phyloP scores from a whole-genome alignment of 2,888 invertebrate species.

The Cephus nigrinus region DNA sequence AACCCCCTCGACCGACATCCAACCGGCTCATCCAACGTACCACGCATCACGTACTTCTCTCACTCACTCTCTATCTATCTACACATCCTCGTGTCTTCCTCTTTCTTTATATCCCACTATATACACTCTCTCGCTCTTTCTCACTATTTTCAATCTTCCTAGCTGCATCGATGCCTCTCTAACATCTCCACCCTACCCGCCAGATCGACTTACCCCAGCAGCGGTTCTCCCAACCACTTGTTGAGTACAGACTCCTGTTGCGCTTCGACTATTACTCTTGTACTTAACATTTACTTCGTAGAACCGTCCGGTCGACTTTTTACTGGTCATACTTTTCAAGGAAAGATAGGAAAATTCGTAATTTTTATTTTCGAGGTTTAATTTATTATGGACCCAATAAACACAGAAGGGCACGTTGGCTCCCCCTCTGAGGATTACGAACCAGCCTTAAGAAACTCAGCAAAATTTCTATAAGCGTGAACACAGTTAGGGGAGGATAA shows the following conservation, averaged over 20 bases:
- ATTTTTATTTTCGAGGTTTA: neutral
- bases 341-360: too few species aligned
- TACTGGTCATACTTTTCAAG: neutral
- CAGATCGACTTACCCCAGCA: neutral
- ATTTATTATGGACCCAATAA: neutral
- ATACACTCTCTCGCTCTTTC: neutral
- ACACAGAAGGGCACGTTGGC: neutral
- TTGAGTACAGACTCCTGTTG: neutral
- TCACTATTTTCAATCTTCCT: neutral
- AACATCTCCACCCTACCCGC: neutral
- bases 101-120: neutral
- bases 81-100: neutral
- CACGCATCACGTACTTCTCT: neutral
- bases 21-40: slow-evolving; percentile 6
- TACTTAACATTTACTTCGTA: neutral
- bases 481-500: slow-evolving; percentile 57
- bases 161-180: neutral
- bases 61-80: slow-evolving; percentile 5
- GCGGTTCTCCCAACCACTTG: neutral
- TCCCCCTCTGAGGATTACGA: neutral
- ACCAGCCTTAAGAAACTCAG: slow-evolving; percentile 17
- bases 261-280: neutral
- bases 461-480: slow-evolving; percentile 34
- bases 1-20: slow-evolving; percentile 17
- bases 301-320: neutral